These are phyloP conservation scores for Hirtodrosophila trivittata DNA, from an alignment of 2,888 invertebrate genomes.

Conservation along the genomic window DNA sequence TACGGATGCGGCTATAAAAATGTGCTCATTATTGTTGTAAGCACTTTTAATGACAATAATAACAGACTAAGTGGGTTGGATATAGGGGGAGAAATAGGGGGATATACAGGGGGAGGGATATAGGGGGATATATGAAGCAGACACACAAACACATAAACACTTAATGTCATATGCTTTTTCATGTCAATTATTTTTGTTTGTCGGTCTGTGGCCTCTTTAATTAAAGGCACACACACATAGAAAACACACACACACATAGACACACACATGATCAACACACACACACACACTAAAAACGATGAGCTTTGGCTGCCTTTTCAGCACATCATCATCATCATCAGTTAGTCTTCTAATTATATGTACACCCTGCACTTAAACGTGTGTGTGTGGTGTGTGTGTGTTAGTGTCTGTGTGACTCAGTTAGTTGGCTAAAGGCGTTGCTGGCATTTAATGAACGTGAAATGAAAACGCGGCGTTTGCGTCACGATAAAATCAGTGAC, in stretches of 20 bases:
- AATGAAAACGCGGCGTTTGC: conserved; percentile 21
- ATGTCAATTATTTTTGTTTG: conserved; percentile 34
- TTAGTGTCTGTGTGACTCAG: conserved; percentile 18
- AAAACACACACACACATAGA: not conserved
- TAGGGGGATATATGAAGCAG: no score
- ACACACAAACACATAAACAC: conserved; percentile 45
- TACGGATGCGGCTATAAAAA: conserved; percentile 42
- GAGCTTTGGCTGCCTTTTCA: conserved; percentile 26
- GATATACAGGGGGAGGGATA: not conserved
- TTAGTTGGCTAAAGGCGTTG: conserved; percentile 9
- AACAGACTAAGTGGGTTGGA: conserved; percentile 21
- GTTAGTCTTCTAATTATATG: conserved; percentile 37
- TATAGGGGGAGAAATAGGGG: not conserved
- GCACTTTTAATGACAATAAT: conserved; percentile 60
- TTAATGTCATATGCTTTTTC: conserved; percentile 54
- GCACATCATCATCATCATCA: conserved; percentile 18
- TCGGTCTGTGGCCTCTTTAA: conserved; percentile 56
- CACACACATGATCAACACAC: not conserved
- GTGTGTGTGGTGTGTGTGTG: conserved; percentile 15
- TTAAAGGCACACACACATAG: conserved; percentile 26
- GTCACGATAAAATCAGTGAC: conserved; percentile 56
- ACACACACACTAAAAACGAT: conserved; percentile 1
- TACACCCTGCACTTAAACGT: conserved; percentile 18
- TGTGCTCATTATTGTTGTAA: conserved; percentile 54
- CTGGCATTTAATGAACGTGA: conserved; percentile 17